Conservation (phyloP, 2,113 vertebrate genomes). For the Burhinus oedicnemus region DNA sequence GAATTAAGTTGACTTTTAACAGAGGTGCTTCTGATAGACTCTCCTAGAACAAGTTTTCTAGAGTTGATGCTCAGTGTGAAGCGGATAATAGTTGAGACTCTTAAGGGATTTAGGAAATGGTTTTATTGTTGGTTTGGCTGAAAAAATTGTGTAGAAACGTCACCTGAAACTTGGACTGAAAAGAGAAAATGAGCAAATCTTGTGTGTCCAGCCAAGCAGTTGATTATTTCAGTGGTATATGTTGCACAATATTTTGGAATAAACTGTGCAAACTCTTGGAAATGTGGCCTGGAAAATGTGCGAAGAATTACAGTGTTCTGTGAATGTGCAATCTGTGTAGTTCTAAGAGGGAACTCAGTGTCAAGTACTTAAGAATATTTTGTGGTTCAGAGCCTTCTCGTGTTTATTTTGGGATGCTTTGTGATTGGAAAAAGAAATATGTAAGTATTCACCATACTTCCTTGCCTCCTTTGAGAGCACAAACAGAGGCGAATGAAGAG, state of each 20-base stretch:
- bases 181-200: conserved; percentile 33
- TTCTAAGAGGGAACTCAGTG: not conserved
- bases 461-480: not conserved
- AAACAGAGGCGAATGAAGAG: not conserved
- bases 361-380: not conserved
- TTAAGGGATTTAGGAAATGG: not conserved
- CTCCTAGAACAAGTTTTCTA: not conserved
- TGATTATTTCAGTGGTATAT: conserved; percentile 30
- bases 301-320: not conserved
- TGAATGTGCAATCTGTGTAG: conserved; percentile 2
- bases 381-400: conserved; percentile 11
- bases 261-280: conserved; percentile 48
- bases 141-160: not conserved
- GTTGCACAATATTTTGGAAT: conserved; percentile 56
- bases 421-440: not conserved
- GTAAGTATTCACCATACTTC: not conserved
- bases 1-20: not conserved
- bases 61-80: not conserved
- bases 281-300: conserved; percentile 64
- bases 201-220: conserved; percentile 19
- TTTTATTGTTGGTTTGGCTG: conserved; percentile 39
- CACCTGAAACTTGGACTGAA: conserved; percentile 9
- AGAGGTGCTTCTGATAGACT: not conserved
- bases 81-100: not conserved
- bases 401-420: conserved; percentile 51